Evolutionary conservation across 2,113 vertebrate species (phyloP).

Genomic region (Hydropotes inermis): DNA sequence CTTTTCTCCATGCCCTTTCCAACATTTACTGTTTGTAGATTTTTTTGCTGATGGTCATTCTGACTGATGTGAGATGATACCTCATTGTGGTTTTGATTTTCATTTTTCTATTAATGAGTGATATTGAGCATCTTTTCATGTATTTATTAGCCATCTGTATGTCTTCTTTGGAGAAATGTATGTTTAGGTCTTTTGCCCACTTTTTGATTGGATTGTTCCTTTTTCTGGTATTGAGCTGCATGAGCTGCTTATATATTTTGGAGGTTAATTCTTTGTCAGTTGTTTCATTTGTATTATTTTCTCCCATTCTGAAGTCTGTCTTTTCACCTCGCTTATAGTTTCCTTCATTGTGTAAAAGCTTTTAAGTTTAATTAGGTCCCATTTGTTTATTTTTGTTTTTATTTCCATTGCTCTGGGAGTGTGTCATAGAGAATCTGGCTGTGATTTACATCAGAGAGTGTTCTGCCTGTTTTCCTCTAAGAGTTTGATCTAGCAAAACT

Average conservation of each 20-base stretch:
- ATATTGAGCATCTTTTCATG: not conserved
- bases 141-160: not conserved
- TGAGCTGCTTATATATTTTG: not conserved
- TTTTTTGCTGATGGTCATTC: not conserved
- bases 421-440: not conserved
- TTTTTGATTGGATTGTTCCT: not conserved
- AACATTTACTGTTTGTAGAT: not conserved
- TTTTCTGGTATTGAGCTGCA: not conserved
- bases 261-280: not conserved
- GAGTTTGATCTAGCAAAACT: not conserved
- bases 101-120: not conserved
- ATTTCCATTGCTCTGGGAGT: not conserved
- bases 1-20: not conserved
- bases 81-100: not conserved
- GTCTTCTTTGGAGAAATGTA: not conserved
- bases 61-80: not conserved
- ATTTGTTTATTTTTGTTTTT: not conserved
- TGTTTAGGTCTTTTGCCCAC: not conserved
- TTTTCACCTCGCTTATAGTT: not conserved
- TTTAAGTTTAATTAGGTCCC: not conserved
- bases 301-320: not conserved
- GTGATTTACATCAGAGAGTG: not conserved
- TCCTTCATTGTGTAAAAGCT: not conserved
- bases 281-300: not conserved
- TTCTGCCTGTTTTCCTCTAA: not conserved